Percentiles rank a stretch among this genome's conserved stretches.
phyloP scores from a whole-genome alignment of 2,797 vertebrate species.

The Limnodromus scolopaceus region DNA sequence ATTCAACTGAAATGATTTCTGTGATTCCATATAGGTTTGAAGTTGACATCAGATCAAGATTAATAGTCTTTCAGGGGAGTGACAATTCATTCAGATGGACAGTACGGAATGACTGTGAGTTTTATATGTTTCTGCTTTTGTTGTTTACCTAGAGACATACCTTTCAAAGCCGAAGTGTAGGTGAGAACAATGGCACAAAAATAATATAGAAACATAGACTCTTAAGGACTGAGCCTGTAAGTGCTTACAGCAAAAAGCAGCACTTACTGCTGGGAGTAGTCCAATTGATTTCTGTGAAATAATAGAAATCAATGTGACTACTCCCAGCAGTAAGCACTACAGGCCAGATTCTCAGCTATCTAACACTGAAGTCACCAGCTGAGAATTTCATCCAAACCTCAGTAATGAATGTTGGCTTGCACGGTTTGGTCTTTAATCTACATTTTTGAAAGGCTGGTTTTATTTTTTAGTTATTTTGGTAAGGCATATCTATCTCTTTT shows the following conservation, averaged over 20 bases:
- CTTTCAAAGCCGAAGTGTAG: not conserved
- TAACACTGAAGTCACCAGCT: not conserved
- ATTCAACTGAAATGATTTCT: not conserved
- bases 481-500: fast-evolving
- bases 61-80: not conserved
- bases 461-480: not conserved
- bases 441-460: not conserved
- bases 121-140: not conserved
- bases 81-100: not conserved
- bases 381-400: not conserved
- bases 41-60: not conserved
- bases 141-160: not conserved
- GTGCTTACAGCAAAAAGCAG: not conserved
- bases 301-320: not conserved
- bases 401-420: not conserved
- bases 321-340: not conserved
- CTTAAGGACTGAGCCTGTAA: not conserved
- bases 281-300: not conserved
- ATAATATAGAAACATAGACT: not conserved
- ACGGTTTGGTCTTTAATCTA: not conserved
- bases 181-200: not conserved
- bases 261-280: not conserved
- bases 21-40: not conserved
- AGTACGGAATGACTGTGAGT: not conserved
- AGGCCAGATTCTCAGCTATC: not conserved